Percentiles rank a stretch among this genome's conserved stretches.
These are phyloP conservation scores for Phengaris alcon DNA, from an alignment of 2,888 invertebrate species.

Conservation along the genomic window DNA sequence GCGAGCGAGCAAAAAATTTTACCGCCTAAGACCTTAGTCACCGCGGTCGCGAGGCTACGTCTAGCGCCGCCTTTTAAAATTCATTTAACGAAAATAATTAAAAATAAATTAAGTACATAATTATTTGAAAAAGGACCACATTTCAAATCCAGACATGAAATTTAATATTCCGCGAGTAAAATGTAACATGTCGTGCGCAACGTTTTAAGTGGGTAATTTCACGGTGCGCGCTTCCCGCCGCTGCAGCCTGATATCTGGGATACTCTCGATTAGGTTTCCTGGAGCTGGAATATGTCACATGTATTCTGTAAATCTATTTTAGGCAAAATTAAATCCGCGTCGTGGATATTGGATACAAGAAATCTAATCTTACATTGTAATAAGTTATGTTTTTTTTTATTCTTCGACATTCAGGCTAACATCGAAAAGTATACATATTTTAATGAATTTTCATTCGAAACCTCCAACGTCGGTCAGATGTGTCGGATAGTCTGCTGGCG, in stretches of 20 bases:
- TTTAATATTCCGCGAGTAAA: slow-evolving; percentile 23
- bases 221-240: slow-evolving; percentile 35
- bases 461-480: no score
- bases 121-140: background rate
- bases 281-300: background rate
- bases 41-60: no score
- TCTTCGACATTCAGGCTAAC: no score
- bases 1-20: no score
- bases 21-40: no score
- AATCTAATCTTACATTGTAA: background rate
- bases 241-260: background rate
- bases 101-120: background rate
- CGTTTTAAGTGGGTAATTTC: slow-evolving; percentile 41
- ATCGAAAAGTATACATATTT: no score
- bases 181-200: slow-evolving; percentile 32
- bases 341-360: background rate
- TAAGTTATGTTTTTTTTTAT: no score
- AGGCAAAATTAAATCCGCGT: background rate
- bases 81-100: background rate
- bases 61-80: no score
- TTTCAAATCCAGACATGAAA: slow-evolving; percentile 13
- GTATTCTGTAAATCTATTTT: background rate
- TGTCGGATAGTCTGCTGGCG: no score
- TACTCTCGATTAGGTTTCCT: slow-evolving; percentile 8
- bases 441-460: no score